Base-by-base conservation (phyloP, 2,888 invertebrate species). In the Ormia ochracea region DNA sequence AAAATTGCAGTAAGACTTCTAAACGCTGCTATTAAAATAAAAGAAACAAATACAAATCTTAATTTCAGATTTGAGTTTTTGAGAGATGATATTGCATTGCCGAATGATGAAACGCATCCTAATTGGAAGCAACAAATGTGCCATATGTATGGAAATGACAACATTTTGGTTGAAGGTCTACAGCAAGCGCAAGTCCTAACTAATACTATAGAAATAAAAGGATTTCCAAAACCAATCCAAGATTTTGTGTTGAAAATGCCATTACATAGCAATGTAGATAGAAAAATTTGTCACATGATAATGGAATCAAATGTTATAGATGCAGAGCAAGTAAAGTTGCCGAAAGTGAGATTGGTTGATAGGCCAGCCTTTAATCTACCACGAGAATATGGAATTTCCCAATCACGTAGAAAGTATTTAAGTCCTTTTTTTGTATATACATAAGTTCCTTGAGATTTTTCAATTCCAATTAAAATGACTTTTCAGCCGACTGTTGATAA, bases 161-260 rank as follows among this genome's bases (percentile, higher is more conserved):
- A 92, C 89, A 93, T 94, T 7, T 89, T 95, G 3, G 85, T 95
- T 23, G 93, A 93, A 89, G 97, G 96, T 10, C 85, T 94, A 63
- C 88, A 91, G 1, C 97, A 97, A 90, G 96, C 96, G 0, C 93
- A 95, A 90, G 90, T 94, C n/a, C 89, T 97, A 5, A 95, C 95
- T 3, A 97, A 97, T 86, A 93, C 95, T 1, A 89, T 96, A 4
- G 91, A 92, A 75, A 90, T 93, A 82, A 89, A 92, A 45, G 91
- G 90, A 74, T 90, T 95, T 61, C 95, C 95, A 0, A 90, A 91
- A 7, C 90, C 89, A 81, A 90, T 94, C 68, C 90, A 92, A 85
- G 91, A 92, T 69, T 85, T 90, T 4, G 90, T 91, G 10, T 86
- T 89, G 38, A 85, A 92, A 61, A 80, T 87, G 6, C 90, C 92